A percentile compares a stretch with the other conserved stretches of the same genome.
Conservation (phyloP, 2,888 invertebrate genomes). For the Pseudoips prasinana region DNA sequence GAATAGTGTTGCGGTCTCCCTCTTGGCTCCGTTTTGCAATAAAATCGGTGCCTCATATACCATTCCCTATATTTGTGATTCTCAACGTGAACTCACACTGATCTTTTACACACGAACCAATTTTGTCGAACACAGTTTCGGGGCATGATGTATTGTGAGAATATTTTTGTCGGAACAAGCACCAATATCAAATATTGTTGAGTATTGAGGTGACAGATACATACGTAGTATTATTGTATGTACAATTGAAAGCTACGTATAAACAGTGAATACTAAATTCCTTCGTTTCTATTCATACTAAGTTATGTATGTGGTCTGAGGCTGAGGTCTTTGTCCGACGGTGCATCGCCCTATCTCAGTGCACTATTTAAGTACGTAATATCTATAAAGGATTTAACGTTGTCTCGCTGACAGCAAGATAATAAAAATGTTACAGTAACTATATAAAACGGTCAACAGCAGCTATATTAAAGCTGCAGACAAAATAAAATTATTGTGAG, state of each 20-base stretch:
- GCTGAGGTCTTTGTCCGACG: conserved; percentile 11
- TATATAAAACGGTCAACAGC: background rate
- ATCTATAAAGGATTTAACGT: conserved; percentile 9
- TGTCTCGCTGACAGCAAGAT: conserved; percentile 4
- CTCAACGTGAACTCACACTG: conserved; percentile 35
- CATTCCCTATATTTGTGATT: conserved; percentile 51
- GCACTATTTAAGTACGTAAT: conserved; percentile 8
- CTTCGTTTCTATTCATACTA: background rate
- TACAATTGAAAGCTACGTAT: too few relatives aligned
- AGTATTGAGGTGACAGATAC: conserved; percentile 15
- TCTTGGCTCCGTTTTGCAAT: conserved; percentile 59
- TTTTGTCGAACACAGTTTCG: conserved; percentile 39
- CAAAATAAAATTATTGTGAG: too few relatives aligned
- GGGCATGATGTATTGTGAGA: conserved; percentile 34
- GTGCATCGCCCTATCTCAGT: conserved; percentile 8
- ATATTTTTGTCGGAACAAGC: conserved; percentile 23
- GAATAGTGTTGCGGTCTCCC: conserved; percentile 52
- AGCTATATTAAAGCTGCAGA: background rate
- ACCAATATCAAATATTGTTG: conserved; percentile 28
- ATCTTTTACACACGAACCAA: conserved; percentile 50
- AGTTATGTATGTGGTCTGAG: conserved; percentile 5
- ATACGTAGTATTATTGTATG: background rate
- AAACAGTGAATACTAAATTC: too few relatives aligned
- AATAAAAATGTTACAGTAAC: conserved; percentile 8
- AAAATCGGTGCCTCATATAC: conserved; percentile 56